Evolutionary conservation across 1,140 invertebrate species (phyloP).

Genomic region (Philotrypesis tridentata): DNA sequence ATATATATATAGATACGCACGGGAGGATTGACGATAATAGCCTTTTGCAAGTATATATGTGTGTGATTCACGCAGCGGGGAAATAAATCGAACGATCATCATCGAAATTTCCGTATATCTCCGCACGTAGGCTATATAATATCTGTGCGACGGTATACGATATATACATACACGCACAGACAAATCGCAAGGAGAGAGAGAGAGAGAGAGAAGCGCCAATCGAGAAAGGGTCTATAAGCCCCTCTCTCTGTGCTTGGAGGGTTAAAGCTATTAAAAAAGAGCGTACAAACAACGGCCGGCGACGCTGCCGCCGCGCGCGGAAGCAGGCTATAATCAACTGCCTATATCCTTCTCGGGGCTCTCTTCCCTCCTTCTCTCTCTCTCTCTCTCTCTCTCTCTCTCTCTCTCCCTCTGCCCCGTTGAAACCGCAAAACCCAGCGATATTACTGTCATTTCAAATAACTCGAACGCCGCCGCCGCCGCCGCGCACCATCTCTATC

Average conservation of each 20-base stretch:
- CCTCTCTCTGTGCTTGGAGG: conserved; percentile 37
- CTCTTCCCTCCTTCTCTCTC: no score
- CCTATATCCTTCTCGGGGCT: background rate
- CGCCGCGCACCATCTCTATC: conserved; percentile 5
- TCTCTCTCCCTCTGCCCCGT: background rate
- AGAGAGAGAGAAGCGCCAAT: no score
- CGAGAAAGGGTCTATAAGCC: conserved; percentile 43
- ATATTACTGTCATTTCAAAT: conserved; percentile 24
- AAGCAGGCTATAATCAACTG: conserved; percentile 31
- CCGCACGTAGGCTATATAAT: conserved; percentile 28
- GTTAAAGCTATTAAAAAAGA: conserved; percentile 26
- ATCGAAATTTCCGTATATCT: conserved; percentile 4
- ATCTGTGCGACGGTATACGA: background rate
- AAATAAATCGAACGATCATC: conserved; percentile 46
- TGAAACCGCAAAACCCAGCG: background rate
- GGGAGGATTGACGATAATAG: conserved; percentile 21
- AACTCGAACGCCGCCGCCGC: background rate
- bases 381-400: no score
- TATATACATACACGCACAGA: no score
- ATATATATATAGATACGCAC: background rate
- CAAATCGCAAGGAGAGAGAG: conserved; percentile 31
- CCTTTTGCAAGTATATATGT: background rate
- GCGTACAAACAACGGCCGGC: conserved; percentile 7
- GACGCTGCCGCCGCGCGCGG: conserved; percentile 8
- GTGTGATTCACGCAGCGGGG: conserved; percentile 21